Conservation (phyloP, 2,113 vertebrate species). For the Amphiprion ocellaris region DNA sequence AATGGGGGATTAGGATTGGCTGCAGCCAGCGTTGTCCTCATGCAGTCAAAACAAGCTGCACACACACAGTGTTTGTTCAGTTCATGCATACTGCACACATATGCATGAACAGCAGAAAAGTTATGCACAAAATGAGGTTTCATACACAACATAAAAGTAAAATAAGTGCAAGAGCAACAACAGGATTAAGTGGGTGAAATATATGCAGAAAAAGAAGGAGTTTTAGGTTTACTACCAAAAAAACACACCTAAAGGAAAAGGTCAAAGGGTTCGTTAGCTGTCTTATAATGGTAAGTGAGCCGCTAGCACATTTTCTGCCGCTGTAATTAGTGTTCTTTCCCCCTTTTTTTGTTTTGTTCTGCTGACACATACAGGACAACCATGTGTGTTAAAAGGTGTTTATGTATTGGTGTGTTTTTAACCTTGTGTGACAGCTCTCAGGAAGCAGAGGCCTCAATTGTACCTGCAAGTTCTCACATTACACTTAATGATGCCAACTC, state of each 20-base stretch:
- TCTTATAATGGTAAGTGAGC: neutral
- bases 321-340: neutral
- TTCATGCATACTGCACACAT: constrained; percentile 33
- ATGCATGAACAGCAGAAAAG: constrained; percentile 36
- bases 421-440: constrained; percentile 58
- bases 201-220: neutral
- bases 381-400: neutral
- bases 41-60: constrained; percentile 75
- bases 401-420: neutral
- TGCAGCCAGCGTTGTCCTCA: constrained; percentile 88
- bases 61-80: constrained; percentile 48
- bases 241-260: neutral
- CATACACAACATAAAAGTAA: constrained; percentile 1
- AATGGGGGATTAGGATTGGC: constrained; percentile 89
- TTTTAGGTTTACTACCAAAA: neutral
- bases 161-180: constrained; percentile 20
- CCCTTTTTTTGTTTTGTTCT: constrained; percentile 1
- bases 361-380: constrained; percentile 3
- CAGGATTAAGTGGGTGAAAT: constrained; percentile 24
- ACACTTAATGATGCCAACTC: constrained; percentile 60
- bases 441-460: constrained; percentile 57
- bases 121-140: constrained; percentile 49
- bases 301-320: neutral
- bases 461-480: constrained; percentile 64
- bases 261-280: constrained; percentile 14